These are phyloP conservation scores for Pogonocichla stellata DNA, from an alignment of 2,113 vertebrate genomes.

Conservation along the genomic window DNA sequence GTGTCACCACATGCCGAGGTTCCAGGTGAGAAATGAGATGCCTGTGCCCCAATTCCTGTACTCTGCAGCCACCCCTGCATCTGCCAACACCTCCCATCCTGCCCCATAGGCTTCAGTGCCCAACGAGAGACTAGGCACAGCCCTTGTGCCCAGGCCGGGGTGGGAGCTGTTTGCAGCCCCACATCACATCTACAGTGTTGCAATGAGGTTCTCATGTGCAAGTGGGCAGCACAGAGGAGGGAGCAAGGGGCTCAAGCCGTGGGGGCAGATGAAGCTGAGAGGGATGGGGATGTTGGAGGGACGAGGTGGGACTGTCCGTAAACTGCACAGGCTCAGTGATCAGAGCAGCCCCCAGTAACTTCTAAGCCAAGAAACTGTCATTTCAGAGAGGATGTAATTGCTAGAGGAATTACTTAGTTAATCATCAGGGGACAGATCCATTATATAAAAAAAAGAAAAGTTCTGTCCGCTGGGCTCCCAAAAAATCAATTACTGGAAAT, in stretches of 20 bases:
- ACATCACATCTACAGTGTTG: not conserved
- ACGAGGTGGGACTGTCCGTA: not conserved
- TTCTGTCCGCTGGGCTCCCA: not conserved
- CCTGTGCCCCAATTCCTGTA: rapidly evolving
- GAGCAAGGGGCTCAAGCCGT: rapidly evolving
- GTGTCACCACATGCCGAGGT: rapidly evolving
- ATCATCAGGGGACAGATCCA: conserved; percentile 52
- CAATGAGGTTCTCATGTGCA: rapidly evolving
- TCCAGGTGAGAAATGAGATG: rapidly evolving
- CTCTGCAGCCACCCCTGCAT: not conserved
- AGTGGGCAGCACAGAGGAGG: not conserved
- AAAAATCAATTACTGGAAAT: conserved; percentile 62
- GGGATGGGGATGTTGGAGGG: not conserved
- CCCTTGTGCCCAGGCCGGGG: rapidly evolving
- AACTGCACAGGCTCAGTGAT: not conserved
- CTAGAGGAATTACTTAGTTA: conserved; percentile 60
- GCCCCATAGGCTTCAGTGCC: rapidly evolving
- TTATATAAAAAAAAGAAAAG: conserved; percentile 2
- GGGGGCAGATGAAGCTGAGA: rapidly evolving
- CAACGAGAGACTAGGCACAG: rapidly evolving
- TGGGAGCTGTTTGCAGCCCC: not conserved
- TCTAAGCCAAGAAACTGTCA: conserved; percentile 35
- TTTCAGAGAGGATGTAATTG: conserved; percentile 51
- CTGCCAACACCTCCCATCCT: not conserved
- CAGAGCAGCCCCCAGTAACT: conserved; percentile 16